Evolutionary conservation across 2,113 vertebrate genomes (phyloP), one percentile per base, ranked within the genome.

Genomic region (Poecile atricapillus): DNA sequence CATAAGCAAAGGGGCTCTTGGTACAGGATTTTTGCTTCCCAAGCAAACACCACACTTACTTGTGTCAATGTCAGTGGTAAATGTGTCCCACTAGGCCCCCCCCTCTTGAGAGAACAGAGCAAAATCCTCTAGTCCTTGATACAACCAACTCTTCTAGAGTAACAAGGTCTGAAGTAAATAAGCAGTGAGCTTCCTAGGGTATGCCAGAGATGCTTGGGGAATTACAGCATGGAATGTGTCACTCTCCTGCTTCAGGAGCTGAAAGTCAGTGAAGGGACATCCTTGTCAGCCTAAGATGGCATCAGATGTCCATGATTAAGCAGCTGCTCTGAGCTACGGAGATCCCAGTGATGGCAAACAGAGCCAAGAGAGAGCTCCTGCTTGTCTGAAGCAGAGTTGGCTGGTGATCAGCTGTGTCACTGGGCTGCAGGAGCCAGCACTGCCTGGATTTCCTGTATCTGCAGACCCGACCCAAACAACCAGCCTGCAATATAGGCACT

Each of bases 261-360:
- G 50, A 37, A 92, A 92, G 44, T 18, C 62, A 64, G 89, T 76
- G 49, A 53, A 73, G 46, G 11, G 17, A 56, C 13, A 47, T 41
- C 44, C 52, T 92, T 1, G 0, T 31, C 8, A 46, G 15, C 37
- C 75, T 92, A 65, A 83, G 33, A 49, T 41, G 44, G n/a, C 70
- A 83, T 75, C 43, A 88, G 27, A 85, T 76, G 23, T 63, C 75
- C 58, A 25, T 33, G 79, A 73, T 52, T 68, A 88, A 90, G 70
- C 31, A 90, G 52, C 53, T 2, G 1, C 69, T 76, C 41, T 46
- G 49, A 82, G 52, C 18, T 17, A 59, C 10, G 31, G 78, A 71
- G 56, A 77, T 73, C 63, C 53, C 6, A 2, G 0, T 44, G 13
- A 12, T 58, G 58, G n/a, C 33, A 35, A 83, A 4, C 1, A 1